phyloP scores from a whole-genome alignment of 2,888 invertebrate species.

The Drosophila nr. medialis region DNA sequence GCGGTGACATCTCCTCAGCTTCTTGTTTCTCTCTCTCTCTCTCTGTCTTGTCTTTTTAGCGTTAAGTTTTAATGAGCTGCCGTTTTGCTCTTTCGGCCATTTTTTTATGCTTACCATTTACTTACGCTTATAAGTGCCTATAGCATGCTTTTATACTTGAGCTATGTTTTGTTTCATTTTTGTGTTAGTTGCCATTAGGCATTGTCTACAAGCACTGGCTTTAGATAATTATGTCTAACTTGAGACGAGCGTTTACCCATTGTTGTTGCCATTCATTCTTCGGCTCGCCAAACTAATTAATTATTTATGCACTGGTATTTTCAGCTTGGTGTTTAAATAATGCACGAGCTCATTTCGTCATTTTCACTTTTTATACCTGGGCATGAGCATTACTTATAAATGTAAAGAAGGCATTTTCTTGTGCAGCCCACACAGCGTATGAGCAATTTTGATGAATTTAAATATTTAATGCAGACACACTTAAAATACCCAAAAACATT shows the following conservation, averaged over 20 bases:
- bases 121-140: conserved; percentile 11
- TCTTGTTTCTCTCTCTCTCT: background rate
- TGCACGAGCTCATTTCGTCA: conserved; percentile 41
- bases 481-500: conserved; percentile 32
- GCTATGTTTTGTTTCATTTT: conserved; percentile 26
- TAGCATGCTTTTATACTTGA: conserved; percentile 30
- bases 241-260: conserved; percentile 26
- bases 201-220: conserved; percentile 56
- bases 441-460: conserved; percentile 59
- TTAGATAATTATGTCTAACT: conserved; percentile 53
- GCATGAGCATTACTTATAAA: conserved; percentile 35
- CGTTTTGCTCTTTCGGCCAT: conserved; percentile 49
- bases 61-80: conserved; percentile 58
- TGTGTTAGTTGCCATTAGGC: conserved; percentile 39
- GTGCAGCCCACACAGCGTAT: conserved; percentile 57
- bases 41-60: conserved; percentile 18
- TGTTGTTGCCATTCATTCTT: conserved; percentile 48
- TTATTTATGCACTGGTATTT: conserved; percentile 63
- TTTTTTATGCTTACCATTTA: conserved; percentile 45
- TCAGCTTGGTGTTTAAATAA: conserved; percentile 43
- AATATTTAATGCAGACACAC: conserved; percentile 53
- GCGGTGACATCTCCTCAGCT: conserved; percentile 14
- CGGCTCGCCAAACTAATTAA: conserved; percentile 56
- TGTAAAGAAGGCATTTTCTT: conserved; percentile 23
- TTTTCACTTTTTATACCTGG: conserved; percentile 53